Conservation (phyloP, 2,113 vertebrate genomes). For the Thoracochromis brauschi region DNA sequence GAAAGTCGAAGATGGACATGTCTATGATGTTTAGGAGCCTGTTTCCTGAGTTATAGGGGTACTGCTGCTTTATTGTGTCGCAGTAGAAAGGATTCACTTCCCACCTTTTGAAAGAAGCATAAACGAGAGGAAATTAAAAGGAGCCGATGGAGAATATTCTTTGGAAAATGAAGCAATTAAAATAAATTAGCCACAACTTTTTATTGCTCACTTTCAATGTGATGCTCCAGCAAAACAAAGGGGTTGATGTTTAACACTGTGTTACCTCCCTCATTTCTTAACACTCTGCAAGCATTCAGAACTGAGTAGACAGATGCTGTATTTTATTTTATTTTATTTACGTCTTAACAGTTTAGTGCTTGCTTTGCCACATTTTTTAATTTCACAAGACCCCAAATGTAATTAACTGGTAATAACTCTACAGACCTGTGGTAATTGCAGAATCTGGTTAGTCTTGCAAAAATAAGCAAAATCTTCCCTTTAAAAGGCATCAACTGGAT, state of each 20-base stretch:
- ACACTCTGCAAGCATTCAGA: not conserved
- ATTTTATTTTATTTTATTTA: not conserved
- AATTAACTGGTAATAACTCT: not conserved
- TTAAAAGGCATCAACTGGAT: not conserved
- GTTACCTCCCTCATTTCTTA: not conserved
- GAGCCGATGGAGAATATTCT: not conserved
- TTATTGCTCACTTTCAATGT: not conserved
- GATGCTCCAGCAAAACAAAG: not conserved
- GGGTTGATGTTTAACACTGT: not conserved
- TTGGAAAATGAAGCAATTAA: not conserved
- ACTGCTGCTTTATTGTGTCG: conserved; percentile 77
- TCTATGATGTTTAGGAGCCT: conserved; percentile 90
- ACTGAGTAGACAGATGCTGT: not conserved
- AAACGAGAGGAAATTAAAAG: not conserved
- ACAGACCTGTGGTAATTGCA: not conserved
- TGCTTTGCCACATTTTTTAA: not conserved
- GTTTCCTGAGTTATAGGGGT: conserved; percentile 84
- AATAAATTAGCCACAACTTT: not conserved
- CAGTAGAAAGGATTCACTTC: conserved; percentile 90
- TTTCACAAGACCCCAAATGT: not conserved
- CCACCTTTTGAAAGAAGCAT: conserved; percentile 74
- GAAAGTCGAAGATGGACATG: conserved; percentile 97
- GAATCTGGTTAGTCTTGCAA: not conserved
- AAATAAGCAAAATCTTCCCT: not conserved
- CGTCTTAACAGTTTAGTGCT: not conserved